Conservation (phyloP, 1,140 invertebrate genomes). For the Tetragonula clypearis region DNA sequence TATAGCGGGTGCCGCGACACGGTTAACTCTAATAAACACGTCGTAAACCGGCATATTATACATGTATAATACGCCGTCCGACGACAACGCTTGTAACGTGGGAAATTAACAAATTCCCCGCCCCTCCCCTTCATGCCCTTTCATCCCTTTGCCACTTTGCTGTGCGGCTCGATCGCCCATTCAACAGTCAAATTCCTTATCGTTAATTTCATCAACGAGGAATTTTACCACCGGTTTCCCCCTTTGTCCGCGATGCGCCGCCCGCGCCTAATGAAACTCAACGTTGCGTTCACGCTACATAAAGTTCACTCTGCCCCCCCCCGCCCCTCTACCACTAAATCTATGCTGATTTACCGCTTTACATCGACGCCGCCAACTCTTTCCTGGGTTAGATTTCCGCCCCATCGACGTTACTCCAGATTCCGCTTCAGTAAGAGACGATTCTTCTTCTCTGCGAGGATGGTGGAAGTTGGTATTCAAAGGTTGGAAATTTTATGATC, state of each 20-base stretch:
- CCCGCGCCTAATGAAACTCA: slow-evolving; percentile 19
- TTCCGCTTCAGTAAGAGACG: neutral
- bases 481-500: too few relatives aligned
- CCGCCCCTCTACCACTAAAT: neutral
- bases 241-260: neutral
- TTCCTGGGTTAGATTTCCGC: neutral
- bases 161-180: neutral
- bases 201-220: slow-evolving; percentile 13
- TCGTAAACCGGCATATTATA: slow-evolving; percentile 65
- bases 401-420: neutral
- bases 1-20: slow-evolving; percentile 34
- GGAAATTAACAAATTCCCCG: slow-evolving; percentile 52
- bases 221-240: neutral
- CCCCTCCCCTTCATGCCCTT: neutral
- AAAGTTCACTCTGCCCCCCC: neutral
- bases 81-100: slow-evolving; percentile 32
- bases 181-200: slow-evolving; percentile 39
- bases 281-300: slow-evolving; percentile 24
- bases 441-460: neutral
- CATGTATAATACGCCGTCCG: slow-evolving; percentile 9
- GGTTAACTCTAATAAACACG: slow-evolving; percentile 66
- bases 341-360: neutral
- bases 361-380: neutral
- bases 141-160: neutral
- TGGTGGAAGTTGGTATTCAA: too few relatives aligned